phyloP scores from a whole-genome alignment of 2,797 vertebrate genomes.

The Hydrophis major region DNA sequence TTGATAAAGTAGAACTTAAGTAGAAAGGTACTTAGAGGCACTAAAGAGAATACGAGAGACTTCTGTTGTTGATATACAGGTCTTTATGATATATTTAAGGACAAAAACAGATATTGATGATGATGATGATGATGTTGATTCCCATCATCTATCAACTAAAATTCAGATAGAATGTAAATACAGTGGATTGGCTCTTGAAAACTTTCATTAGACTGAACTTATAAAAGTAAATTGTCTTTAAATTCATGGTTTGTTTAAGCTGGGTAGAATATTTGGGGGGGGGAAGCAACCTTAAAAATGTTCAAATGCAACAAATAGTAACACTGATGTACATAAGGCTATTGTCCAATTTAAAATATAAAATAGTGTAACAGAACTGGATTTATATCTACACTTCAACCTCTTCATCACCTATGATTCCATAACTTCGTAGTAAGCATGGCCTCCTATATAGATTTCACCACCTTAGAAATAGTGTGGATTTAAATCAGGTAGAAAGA shows the following conservation, averaged over 20 bases:
- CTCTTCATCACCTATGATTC: not conserved
- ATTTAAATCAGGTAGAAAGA: not conserved
- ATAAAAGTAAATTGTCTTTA: not conserved
- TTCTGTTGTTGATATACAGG: not conserved
- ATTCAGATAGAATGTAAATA: not conserved
- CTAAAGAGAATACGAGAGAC: not conserved
- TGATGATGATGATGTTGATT: not conserved
- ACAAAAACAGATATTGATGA: not conserved
- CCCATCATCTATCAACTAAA: not conserved
- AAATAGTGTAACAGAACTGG: not conserved
- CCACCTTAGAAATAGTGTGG: not conserved
- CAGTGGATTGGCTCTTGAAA: not conserved
- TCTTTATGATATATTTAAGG: not conserved
- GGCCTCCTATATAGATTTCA: not conserved
- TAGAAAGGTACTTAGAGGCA: not conserved
- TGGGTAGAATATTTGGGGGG: not conserved
- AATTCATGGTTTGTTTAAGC: not conserved
- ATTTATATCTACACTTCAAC: not conserved
- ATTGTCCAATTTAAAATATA: not conserved
- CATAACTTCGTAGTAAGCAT: not conserved
- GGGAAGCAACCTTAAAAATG: not conserved
- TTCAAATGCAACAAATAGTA: not conserved
- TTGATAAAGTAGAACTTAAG: not conserved
- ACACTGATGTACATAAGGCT: not conserved
- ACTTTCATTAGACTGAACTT: not conserved